Percentiles rank a stretch among this genome's conserved stretches.
Conservation (phyloP, 23 tunicate genomes). For the Styela plicata region DNA sequence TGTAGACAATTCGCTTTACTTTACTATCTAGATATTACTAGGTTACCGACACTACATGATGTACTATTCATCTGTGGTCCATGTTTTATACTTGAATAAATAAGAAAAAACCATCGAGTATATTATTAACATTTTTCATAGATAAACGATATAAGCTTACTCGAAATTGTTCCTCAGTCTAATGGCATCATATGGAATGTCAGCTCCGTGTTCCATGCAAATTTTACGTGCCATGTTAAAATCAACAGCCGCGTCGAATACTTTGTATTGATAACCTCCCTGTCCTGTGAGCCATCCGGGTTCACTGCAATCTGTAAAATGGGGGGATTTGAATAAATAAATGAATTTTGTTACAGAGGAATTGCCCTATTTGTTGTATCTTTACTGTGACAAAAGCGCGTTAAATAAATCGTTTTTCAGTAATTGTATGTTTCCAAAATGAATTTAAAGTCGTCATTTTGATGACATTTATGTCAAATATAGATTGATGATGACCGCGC, state of each 20-base stretch:
- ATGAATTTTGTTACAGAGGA: no score
- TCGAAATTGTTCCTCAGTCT: neutral
- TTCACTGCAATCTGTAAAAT: constrained; percentile 15
- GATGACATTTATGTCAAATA: no score
- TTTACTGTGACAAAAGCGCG: no score
- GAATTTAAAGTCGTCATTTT: no score
- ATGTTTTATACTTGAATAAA: neutral
- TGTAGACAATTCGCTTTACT: no score
- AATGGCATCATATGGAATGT: neutral
- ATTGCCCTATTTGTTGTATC: no score
- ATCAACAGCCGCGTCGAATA: constrained; percentile 1
- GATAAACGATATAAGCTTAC: neutral
- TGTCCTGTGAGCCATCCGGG: constrained; percentile 27
- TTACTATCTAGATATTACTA: no score
- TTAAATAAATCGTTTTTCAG: no score
- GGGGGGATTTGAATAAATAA: neutral
- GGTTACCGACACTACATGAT: no score
- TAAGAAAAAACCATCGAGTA: neutral
- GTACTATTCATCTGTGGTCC: neutral
- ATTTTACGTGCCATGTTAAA: neutral
- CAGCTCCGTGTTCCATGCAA: constrained; percentile 7
- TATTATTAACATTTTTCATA: neutral
- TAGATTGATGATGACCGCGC: no score
- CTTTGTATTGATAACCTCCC: constrained; percentile 25
- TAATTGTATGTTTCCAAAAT: no score